phyloP scores from a whole-genome alignment of 2,113 vertebrate genomes.

The Proteles cristata region DNA sequence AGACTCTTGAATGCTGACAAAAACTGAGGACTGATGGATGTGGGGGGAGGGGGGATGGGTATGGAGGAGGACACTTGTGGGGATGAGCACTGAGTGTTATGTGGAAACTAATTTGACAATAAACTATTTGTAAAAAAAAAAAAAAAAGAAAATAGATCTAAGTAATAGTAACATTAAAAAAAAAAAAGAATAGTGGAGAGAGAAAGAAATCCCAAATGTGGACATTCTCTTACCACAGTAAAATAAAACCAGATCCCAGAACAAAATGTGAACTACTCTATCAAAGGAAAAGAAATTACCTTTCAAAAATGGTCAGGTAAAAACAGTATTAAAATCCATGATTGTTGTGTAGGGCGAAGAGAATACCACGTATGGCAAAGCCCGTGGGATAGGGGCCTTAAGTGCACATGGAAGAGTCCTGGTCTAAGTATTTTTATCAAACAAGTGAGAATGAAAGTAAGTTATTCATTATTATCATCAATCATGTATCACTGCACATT shows the following conservation, averaged over 20 bases:
- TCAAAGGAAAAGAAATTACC: background rate
- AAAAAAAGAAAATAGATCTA: too few species aligned
- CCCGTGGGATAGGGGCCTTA: background rate
- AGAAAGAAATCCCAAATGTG: background rate
- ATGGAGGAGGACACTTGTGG: too few species aligned
- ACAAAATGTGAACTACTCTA: background rate
- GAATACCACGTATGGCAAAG: background rate
- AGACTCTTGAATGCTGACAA: too few species aligned
- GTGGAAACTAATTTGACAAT: too few species aligned
- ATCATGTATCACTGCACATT: background rate
- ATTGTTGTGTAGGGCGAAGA: background rate
- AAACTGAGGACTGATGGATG: too few species aligned
- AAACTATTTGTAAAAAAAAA: too few species aligned
- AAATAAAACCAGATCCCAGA: constrained; percentile 1
- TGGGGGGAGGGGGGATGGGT: too few species aligned
- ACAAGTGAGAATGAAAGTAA: constrained; percentile 27
- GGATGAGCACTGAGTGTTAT: too few species aligned
- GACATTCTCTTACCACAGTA: background rate
- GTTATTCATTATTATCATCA: background rate
- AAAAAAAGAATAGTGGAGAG: background rate
- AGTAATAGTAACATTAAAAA: too few species aligned
- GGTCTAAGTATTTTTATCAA: constrained; percentile 2
- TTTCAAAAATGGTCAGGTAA: constrained; percentile 20
- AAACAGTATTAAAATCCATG: constrained; percentile 7
- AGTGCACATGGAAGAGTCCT: background rate